Evolutionary conservation across 1,140 invertebrate species (phyloP), one percentile per base, ranked within the genome.

Genomic region (Lordiphosa collinella): DNA sequence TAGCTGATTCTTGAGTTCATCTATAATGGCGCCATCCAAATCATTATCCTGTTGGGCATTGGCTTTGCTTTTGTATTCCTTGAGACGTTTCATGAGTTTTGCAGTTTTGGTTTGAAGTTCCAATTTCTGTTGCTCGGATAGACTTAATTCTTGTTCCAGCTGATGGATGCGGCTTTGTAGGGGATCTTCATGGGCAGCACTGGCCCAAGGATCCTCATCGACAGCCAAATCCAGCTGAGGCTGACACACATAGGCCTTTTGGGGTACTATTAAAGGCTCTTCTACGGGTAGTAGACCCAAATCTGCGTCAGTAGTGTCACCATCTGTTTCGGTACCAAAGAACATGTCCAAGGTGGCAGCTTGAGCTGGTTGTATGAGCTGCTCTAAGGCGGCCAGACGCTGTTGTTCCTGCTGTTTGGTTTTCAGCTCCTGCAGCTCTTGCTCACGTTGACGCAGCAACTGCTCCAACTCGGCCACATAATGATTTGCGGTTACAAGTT

Each of bases 31-130:
- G 46, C 92, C 91, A 74, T 95, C 93, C 37, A 95, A 89, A 80
- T 94, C 92, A 32, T 92, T 92, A 38, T 64, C 51, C 13, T 49
- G 41, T 4, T 31, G 8, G 48, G 47, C 8, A 57, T 43, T 11
- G 56, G 72, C 18, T 91, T 71, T 91, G 91, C 2, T 89, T 49
- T 88, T 95, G 94, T 52, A 94, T 75, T 95, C 94, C 73, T 95
- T 95, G 1, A 95, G 82, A 86, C 95, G 95, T 70, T 93, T 95
- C 57, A 95, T 89, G 10, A 94, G 90, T 89, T 94, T 95, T 5
- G 90, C 90, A 16, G 92, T 92, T 68, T 94, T 94, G 1, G 91
- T 70, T 73, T 95, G 93, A 22, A 90, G 88, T 3, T 90, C 88
- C 55, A 91, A 90, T 5, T 93, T 89, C 40, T 94, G 93, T 14